Base-by-base conservation (phyloP, 92 coral and sea anemone genomes). In the Plumapathes pennacea region DNA sequence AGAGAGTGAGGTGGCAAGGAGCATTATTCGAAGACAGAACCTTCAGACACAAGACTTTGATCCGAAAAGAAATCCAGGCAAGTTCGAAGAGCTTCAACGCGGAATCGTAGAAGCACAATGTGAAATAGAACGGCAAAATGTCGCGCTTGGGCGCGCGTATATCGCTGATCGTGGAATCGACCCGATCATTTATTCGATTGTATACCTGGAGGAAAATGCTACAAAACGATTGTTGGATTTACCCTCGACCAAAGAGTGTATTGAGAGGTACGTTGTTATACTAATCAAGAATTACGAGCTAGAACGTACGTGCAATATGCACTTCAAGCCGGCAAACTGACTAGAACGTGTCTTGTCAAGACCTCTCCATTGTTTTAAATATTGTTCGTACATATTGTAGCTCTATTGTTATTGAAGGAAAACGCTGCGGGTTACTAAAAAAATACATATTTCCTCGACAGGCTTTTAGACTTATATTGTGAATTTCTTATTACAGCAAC, bases 131-230 rank as follows among this genome's bases (percentile, higher is more conserved):
- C 22, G 24, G 47, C 55, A 51, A 1, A 72, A 89, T 46, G 71
- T 60, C 22, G 37, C 14, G 13, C 46, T 15, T 10, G 73, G 80
- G 1, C 50, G 54, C 15, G 53, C 85, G 44, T 92, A 92, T 46
- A 72, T 92, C 34, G 83, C 90, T 17, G 98, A 92, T 38, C 72
- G 98, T 1, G 98, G 96, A 18, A 75, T 90, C 3, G 98, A 92
- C 53, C 94, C 98, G 0, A 44, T 92, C 37, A 80, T 92, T 29
- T 92, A 92, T 62, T 79, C 96, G 5, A 32, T 42, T 46, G 12
- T 88, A 50, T 92, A 92, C 60, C 56, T 92, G 2, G 94, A 85
- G 1, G 38, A 66, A 43, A 71, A 68, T 1, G 52, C 75, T 40
- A 72, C 80, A 53, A 37, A 70, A 2, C 23, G 62, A 30, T 62